Conservation (phyloP, 2,113 vertebrate genomes). For the Ovis aries region ARS-UI_Ramb_v3.0 NC_056054.1:166991501-166992000, state of each 20-base stretch:
- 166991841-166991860: neutral
- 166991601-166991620: neutral
- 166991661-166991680: neutral
- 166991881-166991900: neutral
- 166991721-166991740: neutral
- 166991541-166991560: neutral
- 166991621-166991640: neutral
- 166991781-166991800: neutral
- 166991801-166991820: neutral
- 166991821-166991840: neutral
- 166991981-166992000: slow-evolving; percentile 10
- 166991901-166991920: neutral
- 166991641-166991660: neutral
- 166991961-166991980: neutral
- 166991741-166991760: neutral
- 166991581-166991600: neutral
- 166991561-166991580: neutral
- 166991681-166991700: neutral
- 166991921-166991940: neutral
- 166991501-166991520: neutral
- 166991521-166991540: neutral
- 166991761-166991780: neutral
- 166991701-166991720: neutral
- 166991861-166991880: neutral
- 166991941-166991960: neutral